Evolutionary conservation across 2,797 vertebrate genomes (phyloP).

Genomic region (Sebastes umbrosus): DNA sequence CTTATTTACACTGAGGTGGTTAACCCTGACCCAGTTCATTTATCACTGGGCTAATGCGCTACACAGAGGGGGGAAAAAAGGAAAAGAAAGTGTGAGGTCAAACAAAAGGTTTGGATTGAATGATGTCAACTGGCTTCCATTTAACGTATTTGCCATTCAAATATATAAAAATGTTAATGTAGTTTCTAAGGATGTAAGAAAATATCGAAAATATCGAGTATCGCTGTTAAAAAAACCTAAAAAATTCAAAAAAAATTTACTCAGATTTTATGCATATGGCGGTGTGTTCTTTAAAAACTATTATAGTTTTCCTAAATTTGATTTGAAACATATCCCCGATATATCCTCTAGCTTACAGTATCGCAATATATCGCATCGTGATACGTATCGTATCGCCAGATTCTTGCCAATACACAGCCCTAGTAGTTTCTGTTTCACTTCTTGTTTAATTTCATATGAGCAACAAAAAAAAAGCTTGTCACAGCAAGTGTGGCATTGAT

Average conservation of each 20-base stretch:
- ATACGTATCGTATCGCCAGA: too few relatives aligned
- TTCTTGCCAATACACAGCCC: too few relatives aligned
- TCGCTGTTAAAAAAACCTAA: too few relatives aligned
- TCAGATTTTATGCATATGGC: too few relatives aligned
- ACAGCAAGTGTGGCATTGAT: neutral
- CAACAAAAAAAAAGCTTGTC: neutral
- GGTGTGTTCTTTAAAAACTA: too few relatives aligned
- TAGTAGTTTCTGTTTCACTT: neutral
- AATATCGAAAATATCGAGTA: too few relatives aligned
- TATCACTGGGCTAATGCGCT: conserved; percentile 57
- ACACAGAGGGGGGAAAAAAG: neutral
- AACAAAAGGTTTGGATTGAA: conserved; percentile 13
- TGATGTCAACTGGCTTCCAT: neutral
- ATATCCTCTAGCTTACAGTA: too few relatives aligned
- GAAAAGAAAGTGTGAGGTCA: conserved; percentile 14
- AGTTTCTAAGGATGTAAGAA: neutral
- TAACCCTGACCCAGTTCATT: conserved; percentile 65
- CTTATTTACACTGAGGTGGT: conserved; percentile 75
- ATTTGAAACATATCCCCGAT: too few relatives aligned
- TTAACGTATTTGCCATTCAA: neutral
- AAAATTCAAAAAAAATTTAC: too few relatives aligned
- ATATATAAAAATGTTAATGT: neutral
- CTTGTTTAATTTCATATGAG: neutral
- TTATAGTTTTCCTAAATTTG: too few relatives aligned
- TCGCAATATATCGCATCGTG: too few relatives aligned